Conservation (phyloP, 2,888 invertebrate genomes). For the Calephelis perditalis region DNA sequence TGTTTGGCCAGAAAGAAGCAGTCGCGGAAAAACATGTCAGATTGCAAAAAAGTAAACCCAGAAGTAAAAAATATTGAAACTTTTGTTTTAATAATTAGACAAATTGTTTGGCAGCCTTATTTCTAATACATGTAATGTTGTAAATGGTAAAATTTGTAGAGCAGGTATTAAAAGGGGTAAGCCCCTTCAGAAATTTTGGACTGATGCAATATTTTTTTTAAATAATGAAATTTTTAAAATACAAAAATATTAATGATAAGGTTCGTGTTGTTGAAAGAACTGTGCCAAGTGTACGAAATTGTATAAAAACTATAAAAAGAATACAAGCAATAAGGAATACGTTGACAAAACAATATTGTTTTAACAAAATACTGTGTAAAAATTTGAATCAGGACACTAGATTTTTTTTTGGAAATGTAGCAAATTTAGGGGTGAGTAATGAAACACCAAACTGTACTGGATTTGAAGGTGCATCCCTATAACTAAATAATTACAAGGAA, state of each 20-base stretch:
- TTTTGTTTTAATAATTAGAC: constrained; percentile 21
- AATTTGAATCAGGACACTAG: constrained; percentile 21
- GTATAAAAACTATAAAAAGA: background rate
- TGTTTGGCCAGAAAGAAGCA: constrained; percentile 36
- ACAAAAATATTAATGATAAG: background rate
- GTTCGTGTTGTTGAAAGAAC: background rate
- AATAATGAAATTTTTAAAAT: constrained; percentile 10
- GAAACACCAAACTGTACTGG: constrained; percentile 14
- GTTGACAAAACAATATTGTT: constrained; percentile 1
- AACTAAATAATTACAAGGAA: constrained; percentile 20
- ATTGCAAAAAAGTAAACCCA: constrained; percentile 7
- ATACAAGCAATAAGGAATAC: constrained; percentile 1
- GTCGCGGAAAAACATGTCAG: constrained; percentile 28
- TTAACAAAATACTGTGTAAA: background rate
- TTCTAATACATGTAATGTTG: constrained; percentile 20
- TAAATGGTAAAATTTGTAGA: constrained; percentile 28
- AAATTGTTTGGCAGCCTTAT: constrained; percentile 31
- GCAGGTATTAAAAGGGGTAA: constrained; percentile 22
- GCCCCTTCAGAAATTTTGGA: constrained; percentile 19
- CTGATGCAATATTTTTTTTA: constrained; percentile 4
- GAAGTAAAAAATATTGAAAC: constrained; percentile 17
- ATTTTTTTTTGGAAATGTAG: constrained; percentile 20
- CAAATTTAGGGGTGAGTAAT: constrained; percentile 19
- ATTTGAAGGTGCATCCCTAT: constrained; percentile 17
- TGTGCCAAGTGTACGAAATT: constrained; percentile 7